Evolutionary conservation across 2,888 invertebrate species (phyloP).

Genomic region (Hemicrepidius hirtus): DNA sequence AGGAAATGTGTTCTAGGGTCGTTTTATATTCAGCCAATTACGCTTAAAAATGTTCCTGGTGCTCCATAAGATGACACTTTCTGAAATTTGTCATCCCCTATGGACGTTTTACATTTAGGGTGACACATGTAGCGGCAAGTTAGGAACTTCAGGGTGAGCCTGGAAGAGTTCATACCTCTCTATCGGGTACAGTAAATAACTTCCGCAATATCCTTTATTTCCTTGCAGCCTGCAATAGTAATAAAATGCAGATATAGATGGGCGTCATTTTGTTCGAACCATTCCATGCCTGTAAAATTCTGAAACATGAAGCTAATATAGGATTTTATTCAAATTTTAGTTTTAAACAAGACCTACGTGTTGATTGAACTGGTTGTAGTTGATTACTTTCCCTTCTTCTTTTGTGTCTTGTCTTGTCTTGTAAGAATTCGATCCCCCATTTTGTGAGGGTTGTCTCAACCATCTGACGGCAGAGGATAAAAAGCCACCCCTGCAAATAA

Average conservation of each 20-base stretch:
- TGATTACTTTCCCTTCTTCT: too few relatives aligned
- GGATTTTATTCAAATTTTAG: not conserved
- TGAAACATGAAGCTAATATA: too few relatives aligned
- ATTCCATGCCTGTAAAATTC: not conserved
- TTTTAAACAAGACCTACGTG: not conserved
- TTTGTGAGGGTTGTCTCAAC: constrained; percentile 3
- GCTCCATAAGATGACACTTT: constrained; percentile 62
- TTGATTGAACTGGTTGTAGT: too few relatives aligned
- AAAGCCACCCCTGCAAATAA: constrained; percentile 21
- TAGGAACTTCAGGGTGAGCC: constrained; percentile 29
- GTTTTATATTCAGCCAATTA: constrained; percentile 62
- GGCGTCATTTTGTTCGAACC: not conserved
- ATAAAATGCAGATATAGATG: constrained; percentile 25
- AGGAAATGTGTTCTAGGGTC: constrained; percentile 61
- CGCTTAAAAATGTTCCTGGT: constrained; percentile 60
- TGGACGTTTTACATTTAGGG: constrained; percentile 61
- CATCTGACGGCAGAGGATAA: constrained; percentile 16
- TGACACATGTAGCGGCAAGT: constrained; percentile 59
- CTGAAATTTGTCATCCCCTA: constrained; percentile 63
- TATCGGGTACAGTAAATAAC: constrained; percentile 57
- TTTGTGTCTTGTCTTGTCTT: too few relatives aligned
- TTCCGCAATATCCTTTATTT: constrained; percentile 53
- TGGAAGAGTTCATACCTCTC: constrained; percentile 49
- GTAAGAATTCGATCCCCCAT: not conserved
- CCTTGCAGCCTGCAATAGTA: constrained; percentile 26